Conservation (phyloP, 2,113 vertebrate genomes). For the Cranoglanis bouderius region DNA sequence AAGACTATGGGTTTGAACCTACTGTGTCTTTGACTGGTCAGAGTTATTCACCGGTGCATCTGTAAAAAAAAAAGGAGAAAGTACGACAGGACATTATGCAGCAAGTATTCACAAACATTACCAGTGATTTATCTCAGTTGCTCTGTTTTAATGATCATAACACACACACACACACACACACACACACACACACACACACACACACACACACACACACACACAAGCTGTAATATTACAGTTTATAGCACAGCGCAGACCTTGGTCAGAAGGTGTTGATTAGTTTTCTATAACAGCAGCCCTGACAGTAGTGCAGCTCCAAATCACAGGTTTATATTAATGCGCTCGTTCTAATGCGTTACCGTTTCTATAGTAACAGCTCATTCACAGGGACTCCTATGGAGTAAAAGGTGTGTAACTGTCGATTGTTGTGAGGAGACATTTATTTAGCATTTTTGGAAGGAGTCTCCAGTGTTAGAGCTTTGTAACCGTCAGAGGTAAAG, state of each 20-base stretch:
- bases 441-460: neutral
- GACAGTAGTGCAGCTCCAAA: neutral
- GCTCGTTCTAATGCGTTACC: neutral
- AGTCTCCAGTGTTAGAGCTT: neutral
- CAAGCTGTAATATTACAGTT: neutral
- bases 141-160: neutral
- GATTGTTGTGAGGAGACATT: neutral
- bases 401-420: neutral
- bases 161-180: neutral
- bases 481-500: neutral
- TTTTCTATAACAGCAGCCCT: neutral
- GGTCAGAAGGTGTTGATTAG: neutral
- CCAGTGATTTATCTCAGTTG: neutral
- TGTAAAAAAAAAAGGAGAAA: constrained; percentile 12
- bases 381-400: too few relatives aligned
- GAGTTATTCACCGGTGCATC: constrained; percentile 34
- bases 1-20: constrained; percentile 11
- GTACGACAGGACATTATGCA: too few relatives aligned
- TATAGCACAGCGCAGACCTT: neutral
- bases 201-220: neutral
- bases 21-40: constrained; percentile 35
- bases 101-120: neutral
- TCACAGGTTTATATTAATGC: neutral
- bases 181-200: neutral
- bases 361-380: neutral